phyloP scores from a whole-genome alignment of 2,797 vertebrate genomes.

The Holocentrus rufus region DNA sequence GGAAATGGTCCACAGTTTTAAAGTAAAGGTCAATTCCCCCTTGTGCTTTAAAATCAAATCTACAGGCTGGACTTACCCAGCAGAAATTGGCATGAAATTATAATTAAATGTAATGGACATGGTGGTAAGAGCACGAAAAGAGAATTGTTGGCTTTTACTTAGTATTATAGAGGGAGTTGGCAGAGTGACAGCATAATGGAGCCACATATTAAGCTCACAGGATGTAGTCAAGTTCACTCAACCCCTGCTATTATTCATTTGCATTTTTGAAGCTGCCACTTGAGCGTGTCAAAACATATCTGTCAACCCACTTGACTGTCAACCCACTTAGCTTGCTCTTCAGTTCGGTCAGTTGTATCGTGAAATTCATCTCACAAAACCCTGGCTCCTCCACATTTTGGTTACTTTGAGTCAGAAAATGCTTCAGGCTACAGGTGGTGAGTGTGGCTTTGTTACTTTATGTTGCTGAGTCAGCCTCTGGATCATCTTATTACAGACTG shows the following conservation, averaged over 20 bases:
- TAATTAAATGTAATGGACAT: neutral
- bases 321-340: neutral
- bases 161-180: neutral
- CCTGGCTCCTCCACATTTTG: neutral
- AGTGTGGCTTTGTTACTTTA: constrained; percentile 24
- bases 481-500: constrained; percentile 65
- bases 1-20: no score
- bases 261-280: neutral
- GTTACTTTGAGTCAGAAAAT: constrained; percentile 19
- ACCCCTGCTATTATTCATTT: neutral
- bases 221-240: neutral
- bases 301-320: neutral
- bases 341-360: neutral
- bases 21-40: no score
- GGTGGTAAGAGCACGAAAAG: neutral
- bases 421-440: constrained; percentile 33
- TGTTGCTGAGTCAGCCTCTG: constrained; percentile 49
- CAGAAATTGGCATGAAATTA: no score
- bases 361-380: neutral
- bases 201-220: neutral
- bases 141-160: neutral
- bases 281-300: neutral
- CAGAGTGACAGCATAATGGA: no score
- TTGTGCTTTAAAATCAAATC: no score
- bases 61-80: no score